Percentiles rank a stretch among this genome's conserved stretches.
phyloP scores from a whole-genome alignment of 2,113 vertebrate genomes.

The Cryptomyrus ogoouensis region DNA sequence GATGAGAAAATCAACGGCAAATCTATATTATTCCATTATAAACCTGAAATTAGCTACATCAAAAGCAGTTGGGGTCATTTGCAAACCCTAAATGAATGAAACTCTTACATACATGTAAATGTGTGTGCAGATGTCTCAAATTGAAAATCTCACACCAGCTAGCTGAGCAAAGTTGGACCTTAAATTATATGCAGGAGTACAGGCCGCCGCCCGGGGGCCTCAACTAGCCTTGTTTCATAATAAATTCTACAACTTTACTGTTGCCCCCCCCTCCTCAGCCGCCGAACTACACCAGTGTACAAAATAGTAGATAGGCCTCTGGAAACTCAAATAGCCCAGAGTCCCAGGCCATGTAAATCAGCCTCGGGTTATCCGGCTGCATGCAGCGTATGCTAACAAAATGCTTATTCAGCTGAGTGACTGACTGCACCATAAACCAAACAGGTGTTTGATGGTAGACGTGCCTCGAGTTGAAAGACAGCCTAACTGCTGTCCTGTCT shows the following conservation, averaged over 20 bases:
- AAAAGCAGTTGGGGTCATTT: too few species aligned
- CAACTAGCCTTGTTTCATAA: not conserved
- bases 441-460: not conserved
- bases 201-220: not conserved
- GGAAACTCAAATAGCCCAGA: not conserved
- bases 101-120: too few species aligned
- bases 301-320: not conserved
- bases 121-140: too few species aligned
- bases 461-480: not conserved
- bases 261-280: not conserved
- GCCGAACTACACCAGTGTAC: not conserved
- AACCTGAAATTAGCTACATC: too few species aligned
- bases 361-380: not conserved
- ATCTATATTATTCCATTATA: too few species aligned
- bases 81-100: too few species aligned
- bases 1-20: too few species aligned
- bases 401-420: not conserved
- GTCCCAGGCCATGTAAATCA: not conserved
- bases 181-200: not conserved
- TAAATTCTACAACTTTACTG: not conserved
- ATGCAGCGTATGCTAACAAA: not conserved
- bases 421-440: not conserved
- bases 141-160: too few species aligned
- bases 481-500: not conserved
- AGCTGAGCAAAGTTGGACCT: too few species aligned